These are phyloP conservation scores for Gnathochromis pfefferi DNA, from an alignment of 2,113 vertebrate genomes.

Conservation along the genomic window DNA sequence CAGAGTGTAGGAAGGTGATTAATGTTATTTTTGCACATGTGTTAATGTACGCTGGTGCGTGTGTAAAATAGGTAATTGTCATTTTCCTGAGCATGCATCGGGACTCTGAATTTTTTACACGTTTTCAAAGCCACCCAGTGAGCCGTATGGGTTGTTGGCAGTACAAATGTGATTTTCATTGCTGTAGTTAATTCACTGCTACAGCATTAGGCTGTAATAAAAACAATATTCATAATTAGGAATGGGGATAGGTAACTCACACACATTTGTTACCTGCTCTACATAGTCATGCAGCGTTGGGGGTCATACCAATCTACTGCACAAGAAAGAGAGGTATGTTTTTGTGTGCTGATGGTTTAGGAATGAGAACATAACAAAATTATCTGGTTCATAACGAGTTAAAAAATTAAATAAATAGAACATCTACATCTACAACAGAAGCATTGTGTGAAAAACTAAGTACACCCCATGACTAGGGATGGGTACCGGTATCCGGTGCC, in stretches of 20 bases:
- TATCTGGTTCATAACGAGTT: background rate
- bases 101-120: background rate
- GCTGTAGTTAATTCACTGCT: background rate
- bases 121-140: background rate
- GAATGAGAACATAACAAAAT: background rate
- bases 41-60: background rate
- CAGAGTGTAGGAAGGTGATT: background rate
- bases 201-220: background rate
- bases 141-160: background rate
- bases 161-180: background rate
- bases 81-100: background rate
- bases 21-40: background rate
- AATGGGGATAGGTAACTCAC: background rate
- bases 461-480: background rate
- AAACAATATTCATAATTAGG: background rate
- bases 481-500: too few relatives aligned
- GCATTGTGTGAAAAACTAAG: background rate
- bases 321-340: background rate
- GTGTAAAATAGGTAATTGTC: background rate
- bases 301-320: background rate
- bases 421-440: background rate
- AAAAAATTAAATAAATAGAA: background rate
- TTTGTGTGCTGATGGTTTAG: background rate
- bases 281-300: background rate
- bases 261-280: background rate